Base-by-base conservation (phyloP, 2,113 vertebrate genomes). In the Leucopsar rothschildi region DNA sequence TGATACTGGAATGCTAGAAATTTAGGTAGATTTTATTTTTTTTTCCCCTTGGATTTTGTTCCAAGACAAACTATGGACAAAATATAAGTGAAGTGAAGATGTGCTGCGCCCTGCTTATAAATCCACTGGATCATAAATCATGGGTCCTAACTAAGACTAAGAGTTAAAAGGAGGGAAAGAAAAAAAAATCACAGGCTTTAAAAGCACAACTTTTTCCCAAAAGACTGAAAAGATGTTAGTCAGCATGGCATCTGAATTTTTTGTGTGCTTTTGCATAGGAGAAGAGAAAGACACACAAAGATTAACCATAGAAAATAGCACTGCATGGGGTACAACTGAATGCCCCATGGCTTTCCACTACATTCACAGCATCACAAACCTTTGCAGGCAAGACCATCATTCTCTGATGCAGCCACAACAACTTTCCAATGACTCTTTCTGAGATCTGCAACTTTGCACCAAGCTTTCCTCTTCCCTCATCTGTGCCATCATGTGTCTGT, bases 231-330 rank as follows among this genome's bases (percentile, higher is more conserved):
- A 89, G 59, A 66, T 68, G 14, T 65, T 94, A 82, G 52, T 57
- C 78, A 94, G 75, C 79, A 76, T 73, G 55, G 50, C 25, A 73
- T 82, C 71, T 92, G 92, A 80, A 27, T 90, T 80, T 85, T 91
- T 88, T 79, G 27, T 53, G 63, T 72, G 53, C 45, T 53, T 94
- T 88, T 88, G 42, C 75, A 53, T 65, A 45, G 85, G 53, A 71
- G 42, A 92, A 79, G 57, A 85, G 55, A 96, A 96, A 81, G 66
- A 90, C 79, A 69, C 39, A 66, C 35, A 71, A 70, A 78, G 92
- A 84, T 84, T 75, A 92, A 60, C 73, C 56, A 28, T 4, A 90
- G 78, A 89, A 94, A 90, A 85, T 68, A 94, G 44, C 82, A 91
- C 90, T 3, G 2, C 78, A 87, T 91, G 82, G 78, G 78, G 70